phyloP scores from a whole-genome alignment of 2,888 invertebrate genomes.

The Lepidocyrtoides sp. region DNA sequence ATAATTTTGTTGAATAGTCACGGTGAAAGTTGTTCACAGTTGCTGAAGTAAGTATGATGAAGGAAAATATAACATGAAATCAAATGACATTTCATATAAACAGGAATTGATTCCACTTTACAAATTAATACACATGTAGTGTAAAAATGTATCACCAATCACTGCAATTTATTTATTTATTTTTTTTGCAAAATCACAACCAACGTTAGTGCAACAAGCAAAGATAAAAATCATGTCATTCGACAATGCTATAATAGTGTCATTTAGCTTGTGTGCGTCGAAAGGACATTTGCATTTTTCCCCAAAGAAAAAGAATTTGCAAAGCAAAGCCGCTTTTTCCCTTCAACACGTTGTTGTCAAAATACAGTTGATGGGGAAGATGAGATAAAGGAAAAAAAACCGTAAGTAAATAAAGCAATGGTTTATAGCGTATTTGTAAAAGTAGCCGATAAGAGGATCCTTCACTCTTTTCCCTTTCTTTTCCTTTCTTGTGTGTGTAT shows the following conservation, averaged over 20 bases:
- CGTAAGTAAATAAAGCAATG: neutral
- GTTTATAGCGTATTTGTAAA: too few species aligned
- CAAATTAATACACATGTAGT: too few species aligned
- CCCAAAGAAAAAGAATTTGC: neutral
- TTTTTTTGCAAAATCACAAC: neutral
- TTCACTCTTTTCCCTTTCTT: slow-evolving; percentile 53
- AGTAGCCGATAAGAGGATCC: slow-evolving; percentile 48
- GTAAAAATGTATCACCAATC: neutral
- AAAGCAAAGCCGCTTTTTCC: neutral
- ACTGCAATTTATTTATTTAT: neutral
- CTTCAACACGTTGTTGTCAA: neutral
- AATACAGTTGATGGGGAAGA: slow-evolving; percentile 19
- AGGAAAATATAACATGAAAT: too few species aligned
- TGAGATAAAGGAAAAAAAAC: slow-evolving; percentile 30
- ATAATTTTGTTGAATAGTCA: slow-evolving; percentile 20
- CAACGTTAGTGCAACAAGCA: neutral
- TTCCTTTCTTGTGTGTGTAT: slow-evolving; percentile 38
- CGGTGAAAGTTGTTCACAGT: slow-evolving; percentile 58
- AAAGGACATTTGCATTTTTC: slow-evolving; percentile 13
- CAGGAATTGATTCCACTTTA: slow-evolving; percentile 22
- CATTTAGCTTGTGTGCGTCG: neutral
- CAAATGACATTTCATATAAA: slow-evolving; percentile 25
- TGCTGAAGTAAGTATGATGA: too few species aligned
- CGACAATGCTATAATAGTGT: neutral
- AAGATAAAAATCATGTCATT: neutral